Conservation (phyloP, 2,888 invertebrate species). For the Brachyptera risi region DNA sequence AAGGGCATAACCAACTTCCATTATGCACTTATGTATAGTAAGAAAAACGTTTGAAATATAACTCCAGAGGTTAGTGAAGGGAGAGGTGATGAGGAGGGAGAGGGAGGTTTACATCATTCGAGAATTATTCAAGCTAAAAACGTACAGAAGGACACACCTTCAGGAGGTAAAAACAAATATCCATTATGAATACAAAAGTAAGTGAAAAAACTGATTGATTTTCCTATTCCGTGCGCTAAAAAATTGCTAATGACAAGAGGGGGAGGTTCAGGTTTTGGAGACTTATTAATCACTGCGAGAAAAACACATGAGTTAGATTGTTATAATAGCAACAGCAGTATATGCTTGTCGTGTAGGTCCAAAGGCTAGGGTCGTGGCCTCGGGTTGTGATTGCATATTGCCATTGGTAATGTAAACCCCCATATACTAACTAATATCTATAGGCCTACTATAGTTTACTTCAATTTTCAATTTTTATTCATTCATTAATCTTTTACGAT, state of each 20-base stretch:
- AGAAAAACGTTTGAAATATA: background rate
- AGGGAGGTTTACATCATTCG: conserved; percentile 7
- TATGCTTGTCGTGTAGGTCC: too few relatives aligned
- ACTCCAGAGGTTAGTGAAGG: background rate
- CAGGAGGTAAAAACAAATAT: background rate
- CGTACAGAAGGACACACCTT: conserved; percentile 16
- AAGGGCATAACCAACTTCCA: conserved; percentile 13
- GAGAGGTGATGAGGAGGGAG: background rate
- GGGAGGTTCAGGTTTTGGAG: too few relatives aligned
- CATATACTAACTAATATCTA: too few relatives aligned
- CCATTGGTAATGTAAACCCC: too few relatives aligned
- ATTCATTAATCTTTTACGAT: too few relatives aligned
- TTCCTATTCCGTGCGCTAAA: conserved; percentile 20
- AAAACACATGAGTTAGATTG: too few relatives aligned
- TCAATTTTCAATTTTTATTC: too few relatives aligned
- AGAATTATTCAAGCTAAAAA: conserved; percentile 10
- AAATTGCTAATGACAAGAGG: conserved; percentile 14
- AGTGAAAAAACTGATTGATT: conserved; percentile 28
- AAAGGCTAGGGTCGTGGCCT: too few relatives aligned
- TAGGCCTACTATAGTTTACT: too few relatives aligned
- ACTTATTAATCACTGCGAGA: too few relatives aligned
- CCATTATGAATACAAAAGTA: conserved; percentile 9
- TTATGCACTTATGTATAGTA: conserved; percentile 5
- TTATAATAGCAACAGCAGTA: too few relatives aligned
- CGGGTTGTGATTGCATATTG: too few relatives aligned